These are phyloP conservation scores for Polydrusus pterygomalis DNA, from an alignment of 2,888 invertebrate genomes.

Conservation along the genomic window DNA sequence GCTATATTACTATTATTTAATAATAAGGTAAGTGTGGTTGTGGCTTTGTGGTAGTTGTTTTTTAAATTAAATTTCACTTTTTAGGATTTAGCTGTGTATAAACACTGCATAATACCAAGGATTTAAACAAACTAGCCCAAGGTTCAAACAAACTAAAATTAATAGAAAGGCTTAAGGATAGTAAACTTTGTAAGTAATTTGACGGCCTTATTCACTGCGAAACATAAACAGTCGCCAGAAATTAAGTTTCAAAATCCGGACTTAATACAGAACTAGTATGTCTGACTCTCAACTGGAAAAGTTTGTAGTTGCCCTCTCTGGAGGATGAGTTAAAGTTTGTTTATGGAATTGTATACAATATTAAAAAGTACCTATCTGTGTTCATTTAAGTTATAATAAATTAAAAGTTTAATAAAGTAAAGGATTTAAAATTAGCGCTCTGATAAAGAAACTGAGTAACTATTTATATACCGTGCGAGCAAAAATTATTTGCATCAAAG, in stretches of 20 bases:
- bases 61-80: no score
- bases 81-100: no score
- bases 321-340: constrained; percentile 4
- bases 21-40: no score
- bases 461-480: no score
- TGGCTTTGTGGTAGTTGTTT: no score
- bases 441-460: no score
- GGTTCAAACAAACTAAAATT: constrained; percentile 2
- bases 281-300: constrained; percentile 14
- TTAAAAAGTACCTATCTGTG: not conserved
- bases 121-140: not conserved
- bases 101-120: not conserved
- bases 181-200: constrained; percentile 14
- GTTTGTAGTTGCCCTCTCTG: not conserved
- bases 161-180: constrained; percentile 4
- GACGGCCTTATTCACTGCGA: constrained; percentile 9
- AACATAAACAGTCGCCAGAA: constrained; percentile 18
- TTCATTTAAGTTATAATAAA: not conserved
- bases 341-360: constrained; percentile 4
- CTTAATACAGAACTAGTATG: constrained; percentile 17
- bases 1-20: no score
- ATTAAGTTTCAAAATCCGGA: constrained; percentile 14
- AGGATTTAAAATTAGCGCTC: no score
- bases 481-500: no score
- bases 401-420: no score